Evolutionary conservation across 2,888 invertebrate species (phyloP).

Genomic region (Empis stercorea): DNA sequence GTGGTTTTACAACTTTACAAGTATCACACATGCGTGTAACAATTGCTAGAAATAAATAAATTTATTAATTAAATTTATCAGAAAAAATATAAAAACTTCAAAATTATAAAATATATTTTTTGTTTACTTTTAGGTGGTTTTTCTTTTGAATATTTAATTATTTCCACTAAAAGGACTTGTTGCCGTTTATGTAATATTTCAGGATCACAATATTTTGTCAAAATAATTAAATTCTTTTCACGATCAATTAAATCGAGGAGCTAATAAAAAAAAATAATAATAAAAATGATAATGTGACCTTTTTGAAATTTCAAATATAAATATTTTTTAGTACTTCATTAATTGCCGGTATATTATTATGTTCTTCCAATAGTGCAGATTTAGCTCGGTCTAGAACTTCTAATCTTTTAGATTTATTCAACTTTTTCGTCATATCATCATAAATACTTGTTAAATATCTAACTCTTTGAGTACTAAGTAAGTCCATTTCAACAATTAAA

Average conservation of each 20-base stretch:
- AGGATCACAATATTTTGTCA: constrained; percentile 28
- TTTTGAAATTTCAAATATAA: not conserved
- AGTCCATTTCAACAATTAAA: constrained; percentile 60
- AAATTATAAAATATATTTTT: too few relatives aligned
- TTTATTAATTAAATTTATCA: too few relatives aligned
- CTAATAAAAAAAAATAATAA: constrained; percentile 13
- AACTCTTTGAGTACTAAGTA: constrained; percentile 66
- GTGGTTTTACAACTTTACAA: constrained; percentile 52
- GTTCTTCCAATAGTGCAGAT: constrained; percentile 38
- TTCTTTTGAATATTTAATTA: constrained; percentile 28
- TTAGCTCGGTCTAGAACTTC: constrained; percentile 58
- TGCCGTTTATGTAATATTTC: constrained; percentile 28
- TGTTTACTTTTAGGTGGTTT: constrained; percentile 21
- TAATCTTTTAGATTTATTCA: constrained; percentile 51
- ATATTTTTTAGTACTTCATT: too few relatives aligned
- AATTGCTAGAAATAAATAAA: constrained; percentile 21
- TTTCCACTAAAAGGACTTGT: constrained; percentile 27
- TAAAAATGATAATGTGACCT: not conserved
- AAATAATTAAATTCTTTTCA: constrained; percentile 28
- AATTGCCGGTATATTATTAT: constrained; percentile 23
- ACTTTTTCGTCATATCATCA: constrained; percentile 45
- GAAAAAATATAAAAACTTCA: too few relatives aligned
- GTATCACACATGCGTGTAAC: constrained; percentile 41
- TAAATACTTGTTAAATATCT: constrained; percentile 62
- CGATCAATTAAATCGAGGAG: constrained; percentile 31